A percentile compares a stretch with the other conserved stretches of the same genome.
Conservation (phyloP, 2,797 vertebrate genomes). For the Graptemys geographica region DNA sequence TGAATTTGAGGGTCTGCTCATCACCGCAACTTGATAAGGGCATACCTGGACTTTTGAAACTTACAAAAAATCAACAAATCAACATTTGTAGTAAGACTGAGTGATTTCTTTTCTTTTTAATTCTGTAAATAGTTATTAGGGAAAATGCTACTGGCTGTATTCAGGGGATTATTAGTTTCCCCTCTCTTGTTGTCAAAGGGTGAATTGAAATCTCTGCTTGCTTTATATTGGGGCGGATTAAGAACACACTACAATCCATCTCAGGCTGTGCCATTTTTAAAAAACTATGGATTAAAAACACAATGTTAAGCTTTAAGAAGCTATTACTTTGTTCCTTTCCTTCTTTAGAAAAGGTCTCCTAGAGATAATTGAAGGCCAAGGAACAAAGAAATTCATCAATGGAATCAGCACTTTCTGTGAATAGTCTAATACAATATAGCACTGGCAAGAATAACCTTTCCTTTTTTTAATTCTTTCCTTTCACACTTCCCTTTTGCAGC, state of each 20-base stretch:
- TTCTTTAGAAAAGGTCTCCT: not conserved
- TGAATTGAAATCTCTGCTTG: not conserved
- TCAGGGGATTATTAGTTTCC: not conserved
- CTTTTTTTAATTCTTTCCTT: not conserved
- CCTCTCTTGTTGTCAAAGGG: not conserved
- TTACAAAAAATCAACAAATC: not conserved
- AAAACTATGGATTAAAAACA: not conserved
- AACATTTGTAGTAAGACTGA: not conserved
- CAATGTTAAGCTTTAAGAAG: not conserved
- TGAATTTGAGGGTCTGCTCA: fast-evolving
- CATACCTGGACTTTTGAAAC: not conserved
- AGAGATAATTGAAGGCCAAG: not conserved
- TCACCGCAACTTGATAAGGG: not conserved
- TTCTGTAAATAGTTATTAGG: not conserved
- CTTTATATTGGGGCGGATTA: not conserved
- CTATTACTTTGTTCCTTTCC: not conserved
- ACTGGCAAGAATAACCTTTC: not conserved
- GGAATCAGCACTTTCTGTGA: not conserved
- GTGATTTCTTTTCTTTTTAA: not conserved
- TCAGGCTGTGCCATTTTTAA: not conserved
- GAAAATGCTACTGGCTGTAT: not conserved
- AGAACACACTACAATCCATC: not conserved
- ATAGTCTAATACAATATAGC: not conserved
- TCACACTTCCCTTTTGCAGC: not conserved
- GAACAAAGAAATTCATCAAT: not conserved